Conservation (phyloP, 2,113 vertebrate genomes). For the Piprites chloris region DNA sequence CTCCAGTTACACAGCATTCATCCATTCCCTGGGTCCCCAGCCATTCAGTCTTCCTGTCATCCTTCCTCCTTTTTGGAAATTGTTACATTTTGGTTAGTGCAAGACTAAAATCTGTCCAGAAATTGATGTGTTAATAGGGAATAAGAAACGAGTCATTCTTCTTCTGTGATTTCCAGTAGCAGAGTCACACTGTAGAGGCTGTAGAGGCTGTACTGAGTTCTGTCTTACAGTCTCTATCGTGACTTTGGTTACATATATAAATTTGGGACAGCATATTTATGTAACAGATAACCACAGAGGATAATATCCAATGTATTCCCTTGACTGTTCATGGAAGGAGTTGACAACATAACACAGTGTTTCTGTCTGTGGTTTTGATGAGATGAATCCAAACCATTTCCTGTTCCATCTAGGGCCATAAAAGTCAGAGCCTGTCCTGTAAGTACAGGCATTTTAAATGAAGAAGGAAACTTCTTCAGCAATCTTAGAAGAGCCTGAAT, state of each 20-base stretch:
- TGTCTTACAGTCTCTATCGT: not conserved
- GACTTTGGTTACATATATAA: not conserved
- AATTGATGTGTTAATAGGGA: not conserved
- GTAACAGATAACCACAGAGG: not conserved
- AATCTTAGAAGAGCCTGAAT: not conserved
- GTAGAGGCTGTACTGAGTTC: not conserved
- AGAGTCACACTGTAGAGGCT: not conserved
- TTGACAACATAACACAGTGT: not conserved
- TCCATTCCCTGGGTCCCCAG: not conserved
- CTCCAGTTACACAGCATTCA: not conserved
- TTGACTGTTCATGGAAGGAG: not conserved
- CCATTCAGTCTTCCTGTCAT: not conserved
- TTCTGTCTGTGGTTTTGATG: conserved; percentile 18
- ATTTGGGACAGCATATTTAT: not conserved
- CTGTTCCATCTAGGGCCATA: not conserved
- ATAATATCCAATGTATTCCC: not conserved
- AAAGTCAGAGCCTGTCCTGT: not conserved
- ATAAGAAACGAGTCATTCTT: not conserved
- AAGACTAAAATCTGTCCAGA: not conserved
- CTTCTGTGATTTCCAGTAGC: not conserved
- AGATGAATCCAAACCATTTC: conserved; percentile 23
- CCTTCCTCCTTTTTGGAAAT: not conserved
- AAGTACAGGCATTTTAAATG: not conserved
- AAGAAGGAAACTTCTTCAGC: not conserved
- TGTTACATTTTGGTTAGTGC: not conserved